Evolutionary conservation across 2,113 vertebrate species (phyloP).

Genomic region (Rynchops niger): DNA sequence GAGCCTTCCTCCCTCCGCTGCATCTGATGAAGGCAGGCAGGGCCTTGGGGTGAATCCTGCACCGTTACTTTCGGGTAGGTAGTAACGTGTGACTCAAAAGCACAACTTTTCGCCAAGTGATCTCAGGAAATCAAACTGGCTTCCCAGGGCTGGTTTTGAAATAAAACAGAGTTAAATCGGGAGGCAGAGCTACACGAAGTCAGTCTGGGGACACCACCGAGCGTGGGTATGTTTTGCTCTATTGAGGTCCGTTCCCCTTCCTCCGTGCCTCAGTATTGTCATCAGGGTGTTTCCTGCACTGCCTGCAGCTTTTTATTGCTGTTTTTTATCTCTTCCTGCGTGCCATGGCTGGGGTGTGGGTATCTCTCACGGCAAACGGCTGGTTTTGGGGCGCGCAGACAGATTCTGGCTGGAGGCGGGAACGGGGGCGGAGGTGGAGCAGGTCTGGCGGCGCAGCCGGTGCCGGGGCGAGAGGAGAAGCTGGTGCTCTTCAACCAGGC

Average conservation of each 20-base stretch:
- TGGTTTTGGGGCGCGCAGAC: not conserved
- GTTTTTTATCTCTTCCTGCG: constrained; percentile 36
- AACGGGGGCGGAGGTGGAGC: not conserved
- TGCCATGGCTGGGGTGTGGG: not conserved
- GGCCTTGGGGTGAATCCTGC: not conserved
- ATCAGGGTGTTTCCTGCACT: constrained; percentile 36
- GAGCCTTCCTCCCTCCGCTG: not conserved
- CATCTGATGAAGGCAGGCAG: not conserved
- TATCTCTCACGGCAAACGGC: not conserved
- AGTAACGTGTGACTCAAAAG: not conserved
- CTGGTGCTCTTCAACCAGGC: not conserved
- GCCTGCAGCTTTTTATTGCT: not conserved
- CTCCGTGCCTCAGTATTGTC: not conserved
- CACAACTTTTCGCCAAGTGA: not conserved
- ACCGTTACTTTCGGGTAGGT: not conserved
- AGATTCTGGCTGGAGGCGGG: not conserved
- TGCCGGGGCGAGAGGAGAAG: not conserved
- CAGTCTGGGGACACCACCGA: not conserved
- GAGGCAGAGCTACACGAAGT: not conserved
- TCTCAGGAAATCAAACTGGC: not conserved
- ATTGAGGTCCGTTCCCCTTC: not conserved
- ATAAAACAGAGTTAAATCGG: not conserved
- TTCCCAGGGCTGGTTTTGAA: not conserved
- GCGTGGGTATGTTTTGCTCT: not conserved
- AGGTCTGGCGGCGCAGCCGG: not conserved